A percentile compares a stretch with the other conserved stretches of the same genome.
These are phyloP conservation scores for Zeus faber DNA, from an alignment of 2,113 vertebrate species.

Conservation along the genomic window DNA sequence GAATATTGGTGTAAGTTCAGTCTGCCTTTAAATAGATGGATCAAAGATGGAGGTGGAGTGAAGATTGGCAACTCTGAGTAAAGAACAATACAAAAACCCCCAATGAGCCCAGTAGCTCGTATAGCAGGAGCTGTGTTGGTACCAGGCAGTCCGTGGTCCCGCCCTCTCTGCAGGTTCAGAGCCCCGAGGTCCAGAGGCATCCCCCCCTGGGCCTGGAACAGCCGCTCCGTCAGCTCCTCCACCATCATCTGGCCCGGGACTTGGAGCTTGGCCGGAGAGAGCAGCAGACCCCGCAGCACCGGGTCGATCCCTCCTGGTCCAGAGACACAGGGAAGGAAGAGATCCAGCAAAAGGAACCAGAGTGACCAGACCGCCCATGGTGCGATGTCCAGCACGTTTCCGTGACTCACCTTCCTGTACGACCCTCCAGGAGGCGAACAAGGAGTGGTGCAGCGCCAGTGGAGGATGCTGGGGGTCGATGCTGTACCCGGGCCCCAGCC, in stretches of 20 bases:
- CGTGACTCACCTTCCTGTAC: conserved; percentile 67
- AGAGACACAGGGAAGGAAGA: background rate
- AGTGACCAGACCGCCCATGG: too few relatives aligned
- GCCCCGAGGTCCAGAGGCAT: conserved; percentile 82
- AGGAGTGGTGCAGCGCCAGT: conserved; percentile 74
- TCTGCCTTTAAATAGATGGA: too few relatives aligned
- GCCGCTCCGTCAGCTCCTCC: conserved; percentile 76
- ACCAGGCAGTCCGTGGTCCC: conserved; percentile 86
- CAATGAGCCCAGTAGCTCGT: too few relatives aligned
- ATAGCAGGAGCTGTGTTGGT: too few relatives aligned
- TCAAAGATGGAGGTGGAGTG: too few relatives aligned
- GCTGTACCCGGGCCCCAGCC: conserved; percentile 70
- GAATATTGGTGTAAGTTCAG: too few relatives aligned
- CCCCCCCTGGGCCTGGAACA: conserved; percentile 78
- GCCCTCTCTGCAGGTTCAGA: conserved; percentile 81
- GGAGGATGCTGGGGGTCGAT: conserved; percentile 61
- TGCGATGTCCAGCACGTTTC: too few relatives aligned
- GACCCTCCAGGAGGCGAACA: conserved; percentile 80
- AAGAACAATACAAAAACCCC: too few relatives aligned
- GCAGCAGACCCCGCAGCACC: conserved; percentile 73
- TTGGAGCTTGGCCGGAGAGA: conserved; percentile 78
- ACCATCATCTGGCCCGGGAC: conserved; percentile 80
- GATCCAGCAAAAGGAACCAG: background rate
- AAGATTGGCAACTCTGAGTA: too few relatives aligned
- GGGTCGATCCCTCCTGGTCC: conserved; percentile 77